phyloP scores from a whole-genome alignment of 2,113 vertebrate genomes.

The Upupa epops region DNA sequence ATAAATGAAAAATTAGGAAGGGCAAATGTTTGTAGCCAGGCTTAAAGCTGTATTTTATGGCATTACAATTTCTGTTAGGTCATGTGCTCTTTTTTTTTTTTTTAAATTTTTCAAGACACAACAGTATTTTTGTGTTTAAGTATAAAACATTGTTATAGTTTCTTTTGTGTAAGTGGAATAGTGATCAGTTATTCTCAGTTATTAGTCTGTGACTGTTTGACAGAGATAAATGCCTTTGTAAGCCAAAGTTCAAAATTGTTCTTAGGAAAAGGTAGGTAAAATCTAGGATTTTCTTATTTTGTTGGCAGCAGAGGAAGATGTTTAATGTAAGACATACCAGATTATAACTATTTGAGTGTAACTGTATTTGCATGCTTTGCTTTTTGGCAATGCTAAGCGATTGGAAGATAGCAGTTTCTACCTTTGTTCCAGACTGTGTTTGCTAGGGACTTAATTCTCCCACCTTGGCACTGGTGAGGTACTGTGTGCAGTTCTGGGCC shows the following conservation, averaged over 20 bases:
- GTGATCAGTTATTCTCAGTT: not conserved
- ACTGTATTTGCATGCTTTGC: not conserved
- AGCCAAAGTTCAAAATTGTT: not conserved
- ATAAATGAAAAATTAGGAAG: not conserved
- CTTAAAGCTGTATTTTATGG: not conserved
- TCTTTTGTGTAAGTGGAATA: not conserved
- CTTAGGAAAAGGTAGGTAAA: not conserved
- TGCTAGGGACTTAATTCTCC: no score
- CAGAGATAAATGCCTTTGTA: not conserved
- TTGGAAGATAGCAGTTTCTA: not conserved
- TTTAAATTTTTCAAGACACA: not conserved
- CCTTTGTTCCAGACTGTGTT: not conserved
- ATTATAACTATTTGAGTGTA: no score
- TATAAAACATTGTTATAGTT: not conserved
- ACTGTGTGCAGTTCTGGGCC: no score
- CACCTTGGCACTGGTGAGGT: no score
- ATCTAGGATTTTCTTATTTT: not conserved
- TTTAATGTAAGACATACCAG: rapidly evolving
- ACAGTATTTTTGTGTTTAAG: not conserved
- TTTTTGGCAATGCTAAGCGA: not conserved
- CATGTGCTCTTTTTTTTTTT: not conserved
- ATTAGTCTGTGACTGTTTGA: not conserved
- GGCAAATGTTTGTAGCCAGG: not conserved
- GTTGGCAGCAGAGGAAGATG: not conserved
- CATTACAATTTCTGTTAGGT: no score